Evolutionary conservation across 92 coral and sea anemone species (phyloP).

Genomic region (Nematostella vectensis): DNA sequence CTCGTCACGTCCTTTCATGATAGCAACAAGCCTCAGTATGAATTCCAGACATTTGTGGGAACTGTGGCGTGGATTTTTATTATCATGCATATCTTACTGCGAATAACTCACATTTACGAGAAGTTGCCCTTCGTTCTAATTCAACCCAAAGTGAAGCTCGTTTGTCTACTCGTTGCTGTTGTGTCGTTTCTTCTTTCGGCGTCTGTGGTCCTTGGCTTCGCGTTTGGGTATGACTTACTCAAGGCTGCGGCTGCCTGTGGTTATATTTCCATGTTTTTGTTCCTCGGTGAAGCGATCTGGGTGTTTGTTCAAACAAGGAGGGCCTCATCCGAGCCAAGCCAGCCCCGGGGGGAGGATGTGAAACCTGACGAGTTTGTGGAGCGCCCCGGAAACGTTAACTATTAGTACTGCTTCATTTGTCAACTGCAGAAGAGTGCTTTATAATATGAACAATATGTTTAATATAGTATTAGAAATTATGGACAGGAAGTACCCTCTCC

Average conservation of each 20-base stretch:
- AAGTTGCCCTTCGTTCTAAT: constrained; percentile 65
- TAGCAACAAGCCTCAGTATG: constrained; percentile 51
- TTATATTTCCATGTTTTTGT: constrained; percentile 57
- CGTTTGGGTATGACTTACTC: constrained; percentile 5
- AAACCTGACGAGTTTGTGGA: constrained; percentile 37
- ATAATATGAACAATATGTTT: too few species aligned
- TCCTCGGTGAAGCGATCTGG: constrained; percentile 54
- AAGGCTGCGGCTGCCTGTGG: constrained; percentile 70
- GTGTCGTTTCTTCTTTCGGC: constrained; percentile 57
- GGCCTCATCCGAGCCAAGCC: constrained; percentile 12
- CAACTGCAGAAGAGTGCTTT: too few species aligned
- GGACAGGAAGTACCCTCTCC: too few species aligned
- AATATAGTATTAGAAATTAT: too few species aligned
- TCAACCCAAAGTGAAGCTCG: constrained; percentile 54
- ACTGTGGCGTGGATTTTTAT: constrained; percentile 77
- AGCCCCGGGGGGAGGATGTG: constrained; percentile 20
- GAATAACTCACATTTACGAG: constrained; percentile 72
- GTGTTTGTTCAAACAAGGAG: constrained; percentile 51
- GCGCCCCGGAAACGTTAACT: constrained; percentile 3
- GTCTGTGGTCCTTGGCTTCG: constrained; percentile 46
- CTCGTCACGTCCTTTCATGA: constrained; percentile 42
- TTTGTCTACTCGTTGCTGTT: constrained; percentile 42
- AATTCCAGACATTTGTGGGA: constrained; percentile 75
- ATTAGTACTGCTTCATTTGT: constrained; percentile 9
- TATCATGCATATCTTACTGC: constrained; percentile 65